Conservation (phyloP, 2,113 vertebrate genomes). For the Cryptoleucopteryx plumbea region DNA sequence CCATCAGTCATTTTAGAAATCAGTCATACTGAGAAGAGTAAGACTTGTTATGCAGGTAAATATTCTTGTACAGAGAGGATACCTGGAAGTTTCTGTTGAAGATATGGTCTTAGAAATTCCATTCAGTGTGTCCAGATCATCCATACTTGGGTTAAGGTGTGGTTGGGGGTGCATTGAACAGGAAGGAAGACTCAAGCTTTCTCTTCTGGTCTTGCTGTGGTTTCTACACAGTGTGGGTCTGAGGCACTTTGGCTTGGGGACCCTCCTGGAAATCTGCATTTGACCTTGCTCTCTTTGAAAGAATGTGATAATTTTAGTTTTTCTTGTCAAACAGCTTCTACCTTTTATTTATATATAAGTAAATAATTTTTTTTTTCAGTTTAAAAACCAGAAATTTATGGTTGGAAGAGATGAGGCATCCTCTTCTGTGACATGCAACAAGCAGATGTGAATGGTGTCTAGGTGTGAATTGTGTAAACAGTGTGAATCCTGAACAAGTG, state of each 20-base stretch:
- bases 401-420: background rate
- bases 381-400: background rate
- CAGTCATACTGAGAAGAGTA: background rate
- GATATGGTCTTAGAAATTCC: background rate
- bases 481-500: accelerated
- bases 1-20: background rate
- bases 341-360: background rate
- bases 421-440: background rate
- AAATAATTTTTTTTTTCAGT: background rate
- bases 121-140: background rate
- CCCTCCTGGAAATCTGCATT: background rate
- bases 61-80: background rate
- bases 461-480: background rate
- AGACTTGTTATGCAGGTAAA: background rate
- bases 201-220: background rate
- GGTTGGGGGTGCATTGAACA: background rate
- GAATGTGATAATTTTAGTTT: background rate
- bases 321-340: background rate
- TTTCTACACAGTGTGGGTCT: background rate
- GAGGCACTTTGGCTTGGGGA: background rate
- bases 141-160: background rate
- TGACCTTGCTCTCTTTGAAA: background rate
- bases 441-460: background rate
- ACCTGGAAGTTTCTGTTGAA: background rate
- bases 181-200: background rate